phyloP scores from a whole-genome alignment of 2,888 invertebrate species.

The Ligdia adustata region DNA sequence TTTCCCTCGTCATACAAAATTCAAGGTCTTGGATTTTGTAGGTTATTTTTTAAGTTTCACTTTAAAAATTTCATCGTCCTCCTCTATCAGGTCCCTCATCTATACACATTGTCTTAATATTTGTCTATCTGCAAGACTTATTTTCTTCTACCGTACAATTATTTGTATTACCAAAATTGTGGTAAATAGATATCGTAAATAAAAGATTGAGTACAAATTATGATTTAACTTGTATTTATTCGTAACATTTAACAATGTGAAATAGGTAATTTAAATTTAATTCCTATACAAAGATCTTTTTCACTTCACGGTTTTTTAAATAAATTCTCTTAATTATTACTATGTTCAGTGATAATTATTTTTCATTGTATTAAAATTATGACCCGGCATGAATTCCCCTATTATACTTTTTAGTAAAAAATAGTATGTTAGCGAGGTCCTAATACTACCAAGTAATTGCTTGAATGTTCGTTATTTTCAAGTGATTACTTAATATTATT shows the following conservation, averaged over 20 bases:
- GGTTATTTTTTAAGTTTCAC: too few relatives aligned
- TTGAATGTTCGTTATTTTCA: too few relatives aligned
- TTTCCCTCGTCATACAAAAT: too few relatives aligned
- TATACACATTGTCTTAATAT: too few relatives aligned
- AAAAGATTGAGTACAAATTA: conserved; percentile 19
- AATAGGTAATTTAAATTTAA: conserved; percentile 43
- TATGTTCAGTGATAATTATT: conserved; percentile 16
- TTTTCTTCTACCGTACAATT: too few relatives aligned
- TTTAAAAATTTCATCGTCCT: too few relatives aligned
- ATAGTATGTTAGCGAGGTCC: neutral
- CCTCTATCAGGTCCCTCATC: too few relatives aligned
- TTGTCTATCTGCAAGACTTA: too few relatives aligned
- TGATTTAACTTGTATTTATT: conserved; percentile 49
- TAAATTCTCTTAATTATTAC: conserved; percentile 41
- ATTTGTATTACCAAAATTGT: too few relatives aligned
- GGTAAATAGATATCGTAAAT: too few relatives aligned
- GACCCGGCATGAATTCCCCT: conserved; percentile 10
- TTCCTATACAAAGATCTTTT: conserved; percentile 45
- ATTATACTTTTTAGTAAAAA: conserved; percentile 3
- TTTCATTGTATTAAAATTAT: conserved; percentile 18
- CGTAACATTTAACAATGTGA: conserved; percentile 42
- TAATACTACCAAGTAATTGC: neutral
- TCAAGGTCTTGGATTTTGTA: too few relatives aligned
- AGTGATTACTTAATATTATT: too few relatives aligned
- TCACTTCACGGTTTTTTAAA: conserved; percentile 37